Evolutionary conservation across 2,797 vertebrate species (phyloP), one percentile per base, ranked within the genome.

Genomic region (Tenualosa ilisha): DNA sequence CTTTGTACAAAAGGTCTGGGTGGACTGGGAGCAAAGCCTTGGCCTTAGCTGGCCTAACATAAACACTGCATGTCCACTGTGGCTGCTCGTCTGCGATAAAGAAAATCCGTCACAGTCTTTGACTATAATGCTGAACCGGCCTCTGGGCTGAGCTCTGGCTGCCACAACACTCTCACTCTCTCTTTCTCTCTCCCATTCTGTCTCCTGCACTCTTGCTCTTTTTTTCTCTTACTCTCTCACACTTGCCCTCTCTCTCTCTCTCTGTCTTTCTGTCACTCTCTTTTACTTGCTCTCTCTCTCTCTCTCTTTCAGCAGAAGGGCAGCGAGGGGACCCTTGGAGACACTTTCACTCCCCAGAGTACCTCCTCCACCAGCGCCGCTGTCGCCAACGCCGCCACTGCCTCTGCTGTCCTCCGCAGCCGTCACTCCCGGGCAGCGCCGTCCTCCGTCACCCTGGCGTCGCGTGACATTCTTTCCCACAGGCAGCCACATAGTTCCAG

Each of bases 391-490:
- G 88, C 85, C 84, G 56, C 51, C 72, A 85, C 84, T 88, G 61
- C 82, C 75, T 51, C 84, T 84, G 81, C 83, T 85, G 61, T 61
- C 22, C 26, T 15, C 91, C 91, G 88, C 90, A 87, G 90, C 92
- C 93, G 90, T 88, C 90, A 89, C 81, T 91, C 93, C 89, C 88
- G 87, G 92, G 92, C 93, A 83, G 91, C 89, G 92, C 94, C 93
- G 86, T 90, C 92, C 90, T 96, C 95, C 94, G 95, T 96, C 96
- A 94, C 93, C 91, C 93, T 96, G 96, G 96, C 96, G 95, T 96
- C 95, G 95, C 91, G 94, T 89, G 95, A 95, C 95, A 96, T 96
- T 96, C 96, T 96, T 96, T 96, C 96, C 96, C 96, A 96, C 96
- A 96, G 94, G 95, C 96, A 94, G 94, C 91, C 94, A 93, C 96